Conservation (phyloP, 2,113 vertebrate genomes). For the Melanerpes aurifrons region DNA sequence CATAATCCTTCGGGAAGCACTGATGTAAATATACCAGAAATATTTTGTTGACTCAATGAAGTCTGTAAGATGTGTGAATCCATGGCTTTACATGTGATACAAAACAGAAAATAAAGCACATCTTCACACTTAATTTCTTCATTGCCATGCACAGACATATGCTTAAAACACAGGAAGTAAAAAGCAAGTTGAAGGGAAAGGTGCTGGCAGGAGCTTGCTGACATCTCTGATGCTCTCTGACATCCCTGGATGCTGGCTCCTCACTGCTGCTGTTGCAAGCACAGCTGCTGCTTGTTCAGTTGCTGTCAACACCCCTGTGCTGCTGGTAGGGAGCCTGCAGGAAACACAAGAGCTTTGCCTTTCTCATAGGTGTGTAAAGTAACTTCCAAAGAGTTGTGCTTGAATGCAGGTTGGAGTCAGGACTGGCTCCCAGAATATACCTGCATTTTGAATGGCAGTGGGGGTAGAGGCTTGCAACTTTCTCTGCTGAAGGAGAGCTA, state of each 20-base stretch:
- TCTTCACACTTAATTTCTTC: neutral
- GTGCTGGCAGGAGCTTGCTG: constrained; percentile 39
- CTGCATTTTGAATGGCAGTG: neutral
- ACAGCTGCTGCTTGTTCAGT: constrained; percentile 20
- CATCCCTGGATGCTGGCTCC: neutral
- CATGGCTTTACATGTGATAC: neutral
- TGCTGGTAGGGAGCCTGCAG: neutral
- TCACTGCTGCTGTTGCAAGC: neutral
- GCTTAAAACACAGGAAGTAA: neutral
- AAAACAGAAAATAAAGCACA: neutral
- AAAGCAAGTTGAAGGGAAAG: neutral
- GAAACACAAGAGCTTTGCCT: neutral
- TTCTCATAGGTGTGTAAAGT: neutral
- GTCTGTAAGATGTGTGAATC: neutral
- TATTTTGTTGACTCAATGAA: neutral
- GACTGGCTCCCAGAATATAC: neutral
- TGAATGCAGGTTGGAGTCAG: neutral
- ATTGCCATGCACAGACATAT: neutral
- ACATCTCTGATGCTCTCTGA: constrained; percentile 40
- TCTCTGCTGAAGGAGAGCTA: neutral
- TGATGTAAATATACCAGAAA: neutral
- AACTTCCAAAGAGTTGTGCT: neutral
- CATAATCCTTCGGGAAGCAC: neutral
- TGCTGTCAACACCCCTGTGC: constrained; percentile 9
- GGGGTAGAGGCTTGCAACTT: neutral